Evolutionary conservation across 2,888 invertebrate species (phyloP), one percentile per base, ranked within the genome.

Genomic region (Chymomyza caudatula): DNA sequence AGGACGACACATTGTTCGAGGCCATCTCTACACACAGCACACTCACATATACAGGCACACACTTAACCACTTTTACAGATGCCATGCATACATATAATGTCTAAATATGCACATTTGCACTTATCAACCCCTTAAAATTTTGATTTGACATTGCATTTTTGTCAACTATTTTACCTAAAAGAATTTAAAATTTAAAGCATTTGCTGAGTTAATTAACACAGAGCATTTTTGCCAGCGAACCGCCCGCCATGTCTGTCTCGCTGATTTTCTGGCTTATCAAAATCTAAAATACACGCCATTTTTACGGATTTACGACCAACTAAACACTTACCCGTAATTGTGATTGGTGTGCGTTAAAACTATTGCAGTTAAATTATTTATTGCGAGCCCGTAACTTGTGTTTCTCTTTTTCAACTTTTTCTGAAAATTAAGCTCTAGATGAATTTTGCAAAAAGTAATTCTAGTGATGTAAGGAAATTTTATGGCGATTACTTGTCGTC

Each of bases 1-100:
- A 82, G 85, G 63, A 60, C 65, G 73, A 68, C 58, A 71, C 76
- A 78, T 82, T 77, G 71, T 73, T 76, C 80, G 80, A 86, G 80
- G 80, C 86, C 80, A 77, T 70, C 71, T 73, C 77, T 65, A 37
- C 42, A 63, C 4, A 51, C 13, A 51, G 4, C 13, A 13, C 43
- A 56, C 52, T 54, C 13, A 65, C 59, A 65, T 25, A 44, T 19
- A 17, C 43, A 61, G 47, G 6, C 58, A 65, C 63, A 57, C 42
- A 56, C 51, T 5, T 11, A 55, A 6, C 8, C 23, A 52, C 58
- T 47, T 47, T 17, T 17, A 47, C 11, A 37, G 3, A 44, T 44
- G 44, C 11, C 29, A 37, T 13, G 20, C 51, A 51, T 19, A 51
- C 29, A 37, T 37, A 37, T 37, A 37, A 37, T 11, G 11, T 8